Evolutionary conservation across 2,888 invertebrate species (phyloP), one percentile per base, ranked within the genome.

Genomic region (Ceramica pisi): DNA sequence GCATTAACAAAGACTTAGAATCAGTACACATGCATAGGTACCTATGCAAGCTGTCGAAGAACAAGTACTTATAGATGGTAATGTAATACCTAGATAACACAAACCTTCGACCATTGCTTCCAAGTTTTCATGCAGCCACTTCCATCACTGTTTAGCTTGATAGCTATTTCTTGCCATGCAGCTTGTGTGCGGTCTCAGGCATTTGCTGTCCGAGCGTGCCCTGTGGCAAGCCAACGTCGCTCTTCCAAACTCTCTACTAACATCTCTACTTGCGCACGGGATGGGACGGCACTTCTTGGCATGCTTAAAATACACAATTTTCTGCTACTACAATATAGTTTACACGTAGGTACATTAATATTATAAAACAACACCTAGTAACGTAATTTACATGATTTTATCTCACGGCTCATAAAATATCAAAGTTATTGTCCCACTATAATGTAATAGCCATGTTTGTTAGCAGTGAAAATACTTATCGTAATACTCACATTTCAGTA

Each of bases 61-160:
- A 31, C 31, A 31, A 31, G 31, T 31, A 31, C 31, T 31, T 31
- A 31, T 31, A 31, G 31, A 5, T 31, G 5, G 2, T 5, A 3
- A 31, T 31, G 31, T 31, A 31, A 31, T 31, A 31, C 31, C 31
- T 31, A 31, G 31, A 31, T 31, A 31, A 31, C 2, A 50, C 51
- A 51, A 51, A 50, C 63, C 46, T 68, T 69, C 14, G 63, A n/a
- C 69, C 63, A 70, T 50, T 64, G 50, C 50, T 59, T n/a, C 64
- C 64, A 41, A 64, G 3, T 70, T 57, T 64, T 64, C n/a, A 50
- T 31, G 50, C 63, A 64, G 56, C 64, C 59, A 16, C 23, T 59
- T 6, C 14, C 51, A 31, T 70, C 65, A 16, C 70, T 59, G 16
- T 64, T 69, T 14, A 69, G 51, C 26, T 35, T 59, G 19, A 35